Conservation (phyloP, 1,140 invertebrate species). For the Nixonia krombeini region DNA sequence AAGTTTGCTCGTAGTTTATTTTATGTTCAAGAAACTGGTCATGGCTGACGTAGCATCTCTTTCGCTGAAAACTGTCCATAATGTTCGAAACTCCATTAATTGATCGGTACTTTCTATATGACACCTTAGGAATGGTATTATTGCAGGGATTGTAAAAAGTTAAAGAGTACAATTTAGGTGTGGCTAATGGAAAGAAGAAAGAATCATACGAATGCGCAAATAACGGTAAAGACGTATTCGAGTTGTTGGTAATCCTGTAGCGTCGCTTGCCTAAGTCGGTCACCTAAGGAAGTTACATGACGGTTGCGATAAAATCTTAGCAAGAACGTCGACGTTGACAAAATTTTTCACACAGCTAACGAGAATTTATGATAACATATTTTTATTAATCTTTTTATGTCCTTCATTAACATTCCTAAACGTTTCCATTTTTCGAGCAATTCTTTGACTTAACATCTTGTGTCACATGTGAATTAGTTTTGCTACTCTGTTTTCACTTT, state of each 20-base stretch:
- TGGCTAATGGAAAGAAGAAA: slow-evolving; percentile 19
- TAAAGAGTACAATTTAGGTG: slow-evolving; percentile 46
- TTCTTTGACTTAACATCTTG: too few relatives aligned
- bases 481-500: too few relatives aligned
- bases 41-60: too few relatives aligned
- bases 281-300: slow-evolving; percentile 50
- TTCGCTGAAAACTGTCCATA: too few relatives aligned
- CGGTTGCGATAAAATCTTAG: slow-evolving; percentile 2
- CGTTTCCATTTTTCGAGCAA: not conserved
- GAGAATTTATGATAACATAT: not conserved
- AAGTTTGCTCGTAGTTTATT: not conserved
- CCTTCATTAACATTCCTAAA: not conserved
- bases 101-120: too few relatives aligned
- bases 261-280: slow-evolving; percentile 50
- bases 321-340: not conserved
- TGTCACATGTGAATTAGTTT: too few relatives aligned
- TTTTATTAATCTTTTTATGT: not conserved
- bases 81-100: too few relatives aligned
- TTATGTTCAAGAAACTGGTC: too few relatives aligned
- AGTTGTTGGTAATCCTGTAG: slow-evolving; percentile 51
- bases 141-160: slow-evolving; percentile 54
- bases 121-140: slow-evolving; percentile 29
- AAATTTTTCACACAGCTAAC: not conserved
- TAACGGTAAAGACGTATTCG: slow-evolving; percentile 38
- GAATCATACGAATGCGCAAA: slow-evolving; percentile 37